Evolutionary conservation across 1,140 invertebrate genomes (phyloP), one percentile per base, ranked within the genome.

Genomic region (Meloidogyne floridensis): DNA sequence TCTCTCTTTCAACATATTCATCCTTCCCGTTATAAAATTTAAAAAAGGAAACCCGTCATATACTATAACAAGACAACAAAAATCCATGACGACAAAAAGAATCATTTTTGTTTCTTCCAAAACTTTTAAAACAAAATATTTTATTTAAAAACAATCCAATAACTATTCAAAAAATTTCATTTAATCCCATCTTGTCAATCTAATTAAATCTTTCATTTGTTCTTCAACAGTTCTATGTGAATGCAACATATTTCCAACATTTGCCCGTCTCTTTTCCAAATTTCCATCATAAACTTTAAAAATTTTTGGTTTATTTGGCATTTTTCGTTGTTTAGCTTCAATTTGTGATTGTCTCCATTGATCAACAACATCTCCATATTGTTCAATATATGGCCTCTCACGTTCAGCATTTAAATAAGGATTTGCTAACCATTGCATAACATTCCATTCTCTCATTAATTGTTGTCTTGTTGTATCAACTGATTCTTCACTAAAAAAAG

Each of bases 181-280:
- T 59, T 70, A 88, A 75, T 90, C 87, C 87, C 87, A 88, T 83
- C 89, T 80, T 51, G 87, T 83, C 65, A 84, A 80, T 54, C 83
- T 75, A 18, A 88, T 82, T n/a, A 88, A 74, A 4, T 76, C 73
- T 15, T 81, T 56, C n/a, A 88, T 72, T 10, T 85, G 80, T 56
- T 90, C 89, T 80, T 88, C 87, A n/a, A 88, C 83, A 18, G 88
- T 87, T 32, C 87, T 59, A 65, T 88, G 87, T 10, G 81, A 75
- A 77, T 88, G 87, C 18, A 88, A 75, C 56, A 85, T 70, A 76
- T 88, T 88, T 54, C 87, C 87, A 43, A 87, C 74, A 65, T 88
- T 88, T 10, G 85, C 87, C 15, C 72, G 18, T 20, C 76, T 76
- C 54, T 83, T 84, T n/a, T 84, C 80, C 2, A 82, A 69, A 2